Conservation (phyloP, 2,888 invertebrate species). For the Geotrupes spiniger region DNA sequence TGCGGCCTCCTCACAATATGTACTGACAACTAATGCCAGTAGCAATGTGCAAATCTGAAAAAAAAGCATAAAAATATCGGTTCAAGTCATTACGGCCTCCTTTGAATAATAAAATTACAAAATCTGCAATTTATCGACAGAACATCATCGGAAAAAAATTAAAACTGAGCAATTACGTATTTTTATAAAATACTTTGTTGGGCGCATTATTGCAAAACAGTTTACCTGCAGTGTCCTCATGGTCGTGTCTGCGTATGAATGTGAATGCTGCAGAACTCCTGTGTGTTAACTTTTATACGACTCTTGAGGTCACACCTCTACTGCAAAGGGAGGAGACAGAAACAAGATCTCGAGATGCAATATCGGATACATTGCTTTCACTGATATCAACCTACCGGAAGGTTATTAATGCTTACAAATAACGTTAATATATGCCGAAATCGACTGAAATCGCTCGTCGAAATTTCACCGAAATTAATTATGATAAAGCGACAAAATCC, state of each 20-base stretch:
- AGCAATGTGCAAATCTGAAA: constrained; percentile 22
- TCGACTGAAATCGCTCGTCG: too few relatives aligned
- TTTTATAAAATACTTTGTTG: too few relatives aligned
- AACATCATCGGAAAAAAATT: too few relatives aligned
- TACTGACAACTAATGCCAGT: constrained; percentile 24
- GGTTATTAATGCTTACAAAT: constrained; percentile 16
- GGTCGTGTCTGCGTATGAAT: constrained; percentile 17
- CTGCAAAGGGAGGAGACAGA: constrained; percentile 10
- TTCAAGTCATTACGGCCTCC: not conserved
- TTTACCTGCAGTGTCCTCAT: constrained; percentile 30
- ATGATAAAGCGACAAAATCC: too few relatives aligned
- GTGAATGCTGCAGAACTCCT: constrained; percentile 12
- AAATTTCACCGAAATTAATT: too few relatives aligned
- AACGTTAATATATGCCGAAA: not conserved
- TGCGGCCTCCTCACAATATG: constrained; percentile 18
- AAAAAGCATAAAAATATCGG: constrained; percentile 7
- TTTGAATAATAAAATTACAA: too few relatives aligned
- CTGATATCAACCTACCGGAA: constrained; percentile 20
- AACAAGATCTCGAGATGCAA: constrained; percentile 6
- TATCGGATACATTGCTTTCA: constrained; percentile 10
- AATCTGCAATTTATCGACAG: too few relatives aligned
- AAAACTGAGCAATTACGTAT: too few relatives aligned
- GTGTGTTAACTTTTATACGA: constrained; percentile 7
- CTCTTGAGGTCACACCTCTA: constrained; percentile 3
- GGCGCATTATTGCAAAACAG: not conserved